Percentiles rank a stretch among this genome's conserved stretches.
Evolutionary conservation across 2,888 invertebrate species (phyloP).

Genomic region (Lottia gigantea): DNA sequence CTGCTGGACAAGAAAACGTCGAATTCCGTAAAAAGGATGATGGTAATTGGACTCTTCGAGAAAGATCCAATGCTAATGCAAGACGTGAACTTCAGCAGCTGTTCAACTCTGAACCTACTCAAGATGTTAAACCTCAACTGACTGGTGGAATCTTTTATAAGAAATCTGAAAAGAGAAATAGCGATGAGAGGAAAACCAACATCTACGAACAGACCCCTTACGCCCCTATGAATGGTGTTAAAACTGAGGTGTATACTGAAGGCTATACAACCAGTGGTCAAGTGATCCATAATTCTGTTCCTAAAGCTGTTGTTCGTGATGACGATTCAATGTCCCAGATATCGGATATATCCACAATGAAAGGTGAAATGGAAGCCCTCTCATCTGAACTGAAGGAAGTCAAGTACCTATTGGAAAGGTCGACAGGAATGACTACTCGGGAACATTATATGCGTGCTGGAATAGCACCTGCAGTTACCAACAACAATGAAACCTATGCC

Average conservation of each 20-base stretch:
- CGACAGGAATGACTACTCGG: constrained; percentile 38
- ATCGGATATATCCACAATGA: constrained; percentile 34
- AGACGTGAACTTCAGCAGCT: constrained; percentile 12
- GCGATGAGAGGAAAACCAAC: neutral
- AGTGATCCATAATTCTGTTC: constrained; percentile 21
- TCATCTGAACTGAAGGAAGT: constrained; percentile 47
- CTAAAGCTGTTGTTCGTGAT: constrained; percentile 21
- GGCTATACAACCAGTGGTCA: constrained; percentile 16
- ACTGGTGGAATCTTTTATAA: constrained; percentile 16
- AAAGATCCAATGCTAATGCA: constrained; percentile 15
- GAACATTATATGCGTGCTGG: constrained; percentile 16
- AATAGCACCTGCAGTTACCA: neutral
- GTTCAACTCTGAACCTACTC: constrained; percentile 13
- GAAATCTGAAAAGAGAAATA: neutral
- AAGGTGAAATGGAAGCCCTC: constrained; percentile 39
- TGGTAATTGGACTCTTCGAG: constrained; percentile 55
- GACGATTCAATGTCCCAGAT: constrained; percentile 29
- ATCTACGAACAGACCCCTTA: constrained; percentile 18
- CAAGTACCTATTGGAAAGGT: constrained; percentile 45
- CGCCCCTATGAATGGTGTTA: constrained; percentile 3
- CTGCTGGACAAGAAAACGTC: constrained; percentile 24
- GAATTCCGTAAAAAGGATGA: constrained; percentile 38
- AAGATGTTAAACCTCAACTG: constrained; percentile 12
- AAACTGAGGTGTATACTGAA: constrained; percentile 16
- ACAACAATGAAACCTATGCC: neutral